Conservation (phyloP, 2,797 vertebrate genomes). For the Xenopus petersii region DNA sequence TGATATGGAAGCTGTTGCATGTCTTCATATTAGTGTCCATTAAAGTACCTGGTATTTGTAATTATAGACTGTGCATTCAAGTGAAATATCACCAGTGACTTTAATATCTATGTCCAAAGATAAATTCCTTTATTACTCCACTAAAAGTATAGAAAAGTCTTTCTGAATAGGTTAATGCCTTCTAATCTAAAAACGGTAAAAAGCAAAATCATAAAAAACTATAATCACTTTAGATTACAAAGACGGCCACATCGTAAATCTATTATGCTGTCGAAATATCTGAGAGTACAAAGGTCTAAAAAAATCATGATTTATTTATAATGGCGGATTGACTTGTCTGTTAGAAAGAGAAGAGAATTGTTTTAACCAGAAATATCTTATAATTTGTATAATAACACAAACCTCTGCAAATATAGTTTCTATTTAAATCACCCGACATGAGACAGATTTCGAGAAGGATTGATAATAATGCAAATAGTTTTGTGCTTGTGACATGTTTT, state of each 20-base stretch:
- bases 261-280: slow-evolving; percentile 1
- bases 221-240: slow-evolving; percentile 52
- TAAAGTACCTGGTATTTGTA: not conserved
- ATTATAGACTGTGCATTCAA: too few relatives aligned
- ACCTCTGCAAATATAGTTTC: not conserved
- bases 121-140: not conserved
- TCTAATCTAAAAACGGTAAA: slow-evolving; percentile 51
- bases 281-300: slow-evolving; percentile 10
- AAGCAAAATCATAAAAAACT: slow-evolving; percentile 55
- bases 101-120: not conserved
- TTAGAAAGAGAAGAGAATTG: too few relatives aligned
- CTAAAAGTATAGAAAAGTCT: not conserved
- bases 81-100: not conserved
- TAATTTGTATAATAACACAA: not conserved
- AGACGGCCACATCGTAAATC: slow-evolving; percentile 6
- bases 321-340: not conserved
- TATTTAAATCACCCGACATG: not conserved
- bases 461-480: too few relatives aligned
- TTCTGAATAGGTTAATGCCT: not conserved
- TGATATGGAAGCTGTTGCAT: not conserved
- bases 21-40: not conserved
- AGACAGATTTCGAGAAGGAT: too few relatives aligned
- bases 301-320: slow-evolving; percentile 15
- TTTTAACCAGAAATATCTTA: not conserved
- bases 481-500: too few relatives aligned